Conservation (phyloP, 1,140 invertebrate species). For the Bombus balteatus region DNA sequence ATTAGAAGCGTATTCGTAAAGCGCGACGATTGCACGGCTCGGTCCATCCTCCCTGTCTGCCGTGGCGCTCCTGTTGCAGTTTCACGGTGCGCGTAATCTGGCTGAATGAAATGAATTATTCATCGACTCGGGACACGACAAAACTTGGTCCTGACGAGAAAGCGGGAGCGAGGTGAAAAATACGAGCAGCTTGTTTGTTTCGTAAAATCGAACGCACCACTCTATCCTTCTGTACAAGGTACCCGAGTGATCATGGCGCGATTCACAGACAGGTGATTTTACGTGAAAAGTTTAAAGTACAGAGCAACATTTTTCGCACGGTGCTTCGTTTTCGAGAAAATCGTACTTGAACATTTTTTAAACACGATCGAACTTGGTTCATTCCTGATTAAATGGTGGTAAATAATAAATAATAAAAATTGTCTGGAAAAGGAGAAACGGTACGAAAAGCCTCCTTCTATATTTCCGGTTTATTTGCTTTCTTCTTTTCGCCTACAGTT, state of each 20-base stretch:
- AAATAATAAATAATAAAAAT: too few species aligned
- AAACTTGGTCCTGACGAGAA: constrained; percentile 48
- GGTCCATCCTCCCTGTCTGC: neutral
- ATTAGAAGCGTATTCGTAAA: constrained; percentile 40
- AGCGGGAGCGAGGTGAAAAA: constrained; percentile 24
- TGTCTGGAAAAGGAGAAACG: too few species aligned
- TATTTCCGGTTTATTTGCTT: too few species aligned
- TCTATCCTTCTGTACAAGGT: neutral
- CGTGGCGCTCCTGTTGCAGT: neutral
- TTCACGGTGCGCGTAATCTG: constrained; percentile 58
- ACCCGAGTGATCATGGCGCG: too few species aligned
- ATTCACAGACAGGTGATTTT: neutral
- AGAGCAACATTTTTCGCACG: neutral
- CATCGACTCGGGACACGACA: constrained; percentile 68
- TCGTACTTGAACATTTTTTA: neutral
- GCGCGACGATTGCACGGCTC: constrained; percentile 27
- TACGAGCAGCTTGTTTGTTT: constrained; percentile 71
- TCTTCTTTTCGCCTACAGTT: neutral
- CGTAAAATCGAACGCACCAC: constrained; percentile 65
- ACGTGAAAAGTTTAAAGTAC: neutral
- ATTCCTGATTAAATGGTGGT: too few species aligned
- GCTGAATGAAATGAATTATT: constrained; percentile 80
- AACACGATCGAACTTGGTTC: too few species aligned
- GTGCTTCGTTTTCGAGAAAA: neutral
- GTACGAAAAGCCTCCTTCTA: too few species aligned